Conservation (phyloP, 2,113 vertebrate genomes). For the Seriola rivoliana region DNA sequence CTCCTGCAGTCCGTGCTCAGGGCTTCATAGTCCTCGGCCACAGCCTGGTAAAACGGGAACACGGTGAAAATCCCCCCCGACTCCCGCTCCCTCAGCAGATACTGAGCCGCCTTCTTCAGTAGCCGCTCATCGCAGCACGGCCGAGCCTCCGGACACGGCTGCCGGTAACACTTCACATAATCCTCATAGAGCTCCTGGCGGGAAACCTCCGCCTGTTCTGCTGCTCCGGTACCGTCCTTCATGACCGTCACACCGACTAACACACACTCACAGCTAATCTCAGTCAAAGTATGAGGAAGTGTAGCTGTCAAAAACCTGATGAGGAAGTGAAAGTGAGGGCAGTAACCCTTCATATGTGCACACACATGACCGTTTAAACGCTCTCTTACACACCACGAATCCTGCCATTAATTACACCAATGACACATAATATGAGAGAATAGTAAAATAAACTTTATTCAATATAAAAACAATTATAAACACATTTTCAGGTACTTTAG, state of each 20-base stretch:
- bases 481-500: no score
- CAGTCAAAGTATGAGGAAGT: constrained; percentile 46
- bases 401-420: no score
- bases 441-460: background rate
- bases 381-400: no score
- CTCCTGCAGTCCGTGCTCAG: constrained; percentile 9
- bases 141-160: constrained; percentile 3
- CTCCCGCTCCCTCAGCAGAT: constrained; percentile 43
- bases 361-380: background rate
- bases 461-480: background rate
- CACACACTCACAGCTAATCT: no score
- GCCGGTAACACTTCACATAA: constrained; percentile 57
- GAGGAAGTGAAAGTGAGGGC: constrained; percentile 68
- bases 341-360: background rate
- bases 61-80: constrained; percentile 38
- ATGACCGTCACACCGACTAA: constrained; percentile 38
- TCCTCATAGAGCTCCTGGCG: constrained; percentile 58
- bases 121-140: constrained; percentile 51
- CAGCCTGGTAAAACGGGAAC: constrained; percentile 69
- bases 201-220: constrained; percentile 13
- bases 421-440: no score
- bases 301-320: background rate
- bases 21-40: background rate
- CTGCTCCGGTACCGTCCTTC: constrained; percentile 56
- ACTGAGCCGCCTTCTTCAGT: constrained; percentile 49